phyloP scores from a whole-genome alignment of 2,888 invertebrate genomes.

The Plebejus melissa region DNA sequence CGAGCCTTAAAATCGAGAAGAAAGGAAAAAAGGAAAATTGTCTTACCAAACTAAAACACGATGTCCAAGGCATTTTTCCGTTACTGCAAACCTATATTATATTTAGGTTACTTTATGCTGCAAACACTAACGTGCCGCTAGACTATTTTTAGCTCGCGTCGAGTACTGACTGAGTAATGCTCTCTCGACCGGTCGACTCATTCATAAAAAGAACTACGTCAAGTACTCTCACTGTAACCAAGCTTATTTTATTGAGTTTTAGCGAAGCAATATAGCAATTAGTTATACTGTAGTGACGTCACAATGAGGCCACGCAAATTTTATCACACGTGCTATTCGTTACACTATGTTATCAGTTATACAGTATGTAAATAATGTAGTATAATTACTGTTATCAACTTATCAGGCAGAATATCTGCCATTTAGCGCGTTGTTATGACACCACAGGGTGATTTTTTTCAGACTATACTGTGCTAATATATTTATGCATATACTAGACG shows the following conservation, averaged over 20 bases:
- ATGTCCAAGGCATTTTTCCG: conserved; percentile 17
- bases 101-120: background rate
- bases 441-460: too few relatives aligned
- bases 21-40: background rate
- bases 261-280: background rate
- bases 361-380: too few relatives aligned
- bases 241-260: too few relatives aligned
- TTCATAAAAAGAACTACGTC: conserved; percentile 17
- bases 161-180: conserved; percentile 2
- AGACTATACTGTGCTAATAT: too few relatives aligned
- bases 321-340: background rate
- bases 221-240: too few relatives aligned
- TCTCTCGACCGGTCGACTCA: conserved; percentile 2
- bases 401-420: too few relatives aligned
- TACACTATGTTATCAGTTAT: too few relatives aligned
- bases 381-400: too few relatives aligned
- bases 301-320: background rate
- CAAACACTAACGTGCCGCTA: background rate
- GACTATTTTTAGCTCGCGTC: conserved; percentile 17
- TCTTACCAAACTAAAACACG: conserved; percentile 23
- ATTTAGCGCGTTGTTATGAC: too few relatives aligned
- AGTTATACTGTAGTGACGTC: background rate
- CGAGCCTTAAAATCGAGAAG: too few relatives aligned
- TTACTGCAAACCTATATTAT: background rate
- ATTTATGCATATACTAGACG: too few relatives aligned